Conservation (phyloP, 1,140 invertebrate genomes). For the Dufourea novaeangliae region DNA sequence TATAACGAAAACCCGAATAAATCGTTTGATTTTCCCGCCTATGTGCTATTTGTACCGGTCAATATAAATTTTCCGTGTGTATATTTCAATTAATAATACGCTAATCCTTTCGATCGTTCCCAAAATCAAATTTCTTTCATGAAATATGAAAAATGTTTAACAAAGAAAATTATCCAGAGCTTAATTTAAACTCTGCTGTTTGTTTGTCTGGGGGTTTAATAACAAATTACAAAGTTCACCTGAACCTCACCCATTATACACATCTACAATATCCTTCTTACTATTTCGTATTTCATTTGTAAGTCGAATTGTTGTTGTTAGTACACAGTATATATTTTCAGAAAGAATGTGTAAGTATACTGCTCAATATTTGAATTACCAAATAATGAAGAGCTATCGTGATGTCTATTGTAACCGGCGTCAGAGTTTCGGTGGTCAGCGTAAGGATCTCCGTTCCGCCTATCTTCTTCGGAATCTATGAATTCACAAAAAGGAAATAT, state of each 20-base stretch:
- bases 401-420: conserved; percentile 2
- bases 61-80: neutral
- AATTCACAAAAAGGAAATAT: neutral
- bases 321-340: too few relatives aligned
- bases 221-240: too few relatives aligned
- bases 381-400: conserved; percentile 22
- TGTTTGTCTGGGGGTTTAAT: too few relatives aligned
- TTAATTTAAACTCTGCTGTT: too few relatives aligned
- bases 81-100: neutral
- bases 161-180: too few relatives aligned
- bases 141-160: neutral
- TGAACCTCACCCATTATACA: too few relatives aligned
- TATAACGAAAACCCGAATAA: neutral
- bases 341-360: too few relatives aligned
- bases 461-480: conserved; percentile 34
- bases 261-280: too few relatives aligned
- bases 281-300: too few relatives aligned
- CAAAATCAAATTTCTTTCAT: neutral
- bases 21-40: neutral
- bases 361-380: conserved; percentile 1
- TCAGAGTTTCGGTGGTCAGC: neutral
- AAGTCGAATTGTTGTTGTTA: too few relatives aligned
- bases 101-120: too few relatives aligned
- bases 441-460: conserved; percentile 18
- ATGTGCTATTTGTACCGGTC: neutral